These are phyloP conservation scores for Ovibos moschatus DNA, from an alignment of 2,113 vertebrate genomes.

Conservation along the genomic window DNA sequence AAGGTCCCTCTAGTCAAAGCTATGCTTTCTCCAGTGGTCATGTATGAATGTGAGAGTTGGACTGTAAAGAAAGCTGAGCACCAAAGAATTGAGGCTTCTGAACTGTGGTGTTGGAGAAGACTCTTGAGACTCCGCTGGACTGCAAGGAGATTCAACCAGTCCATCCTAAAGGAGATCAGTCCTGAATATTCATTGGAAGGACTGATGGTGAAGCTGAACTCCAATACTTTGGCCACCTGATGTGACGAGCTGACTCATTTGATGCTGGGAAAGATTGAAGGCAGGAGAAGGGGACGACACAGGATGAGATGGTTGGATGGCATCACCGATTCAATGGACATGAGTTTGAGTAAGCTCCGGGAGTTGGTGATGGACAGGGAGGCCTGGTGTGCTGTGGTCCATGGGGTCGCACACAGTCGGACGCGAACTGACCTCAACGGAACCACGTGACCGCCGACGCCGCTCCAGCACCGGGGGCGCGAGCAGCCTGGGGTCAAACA, in stretches of 20 bases:
- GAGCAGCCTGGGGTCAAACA: not conserved
- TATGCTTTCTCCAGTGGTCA: not conserved
- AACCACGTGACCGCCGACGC: too few relatives aligned
- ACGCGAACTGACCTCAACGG: fast-evolving
- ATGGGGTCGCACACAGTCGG: fast-evolving
- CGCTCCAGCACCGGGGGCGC: fast-evolving
- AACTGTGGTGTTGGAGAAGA: not conserved
- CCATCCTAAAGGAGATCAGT: not conserved
- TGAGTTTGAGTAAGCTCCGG: fast-evolving
- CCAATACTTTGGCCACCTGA: not conserved
- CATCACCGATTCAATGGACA: not conserved
- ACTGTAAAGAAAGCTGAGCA: not conserved
- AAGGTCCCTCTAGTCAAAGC: not conserved
- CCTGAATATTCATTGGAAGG: not conserved
- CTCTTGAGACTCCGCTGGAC: not conserved
- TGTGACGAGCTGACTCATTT: not conserved
- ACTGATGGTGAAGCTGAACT: not conserved
- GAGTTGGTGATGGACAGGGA: not conserved
- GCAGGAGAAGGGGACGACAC: not conserved
- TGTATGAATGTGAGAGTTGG: not conserved
- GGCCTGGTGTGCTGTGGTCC: not conserved
- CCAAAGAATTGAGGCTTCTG: not conserved
- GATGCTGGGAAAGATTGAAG: not conserved
- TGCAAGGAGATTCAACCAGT: not conserved
- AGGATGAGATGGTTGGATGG: not conserved